Conservation (phyloP, 2,888 invertebrate genomes). For the Cremastinae sp. region DNA sequence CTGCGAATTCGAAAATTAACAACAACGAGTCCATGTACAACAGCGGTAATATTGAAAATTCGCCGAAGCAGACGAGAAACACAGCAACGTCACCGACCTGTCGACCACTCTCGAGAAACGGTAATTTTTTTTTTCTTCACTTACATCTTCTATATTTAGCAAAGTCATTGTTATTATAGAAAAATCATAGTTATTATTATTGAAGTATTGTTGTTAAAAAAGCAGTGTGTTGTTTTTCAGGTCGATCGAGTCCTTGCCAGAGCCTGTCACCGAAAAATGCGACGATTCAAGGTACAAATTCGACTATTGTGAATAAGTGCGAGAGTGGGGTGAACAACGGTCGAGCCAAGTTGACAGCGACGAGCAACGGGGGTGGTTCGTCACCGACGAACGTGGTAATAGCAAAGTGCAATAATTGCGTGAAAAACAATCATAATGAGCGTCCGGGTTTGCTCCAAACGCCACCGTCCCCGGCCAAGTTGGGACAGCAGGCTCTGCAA, state of each 20-base stretch:
- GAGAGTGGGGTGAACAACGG: slow-evolving; percentile 65
- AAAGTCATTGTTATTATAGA: no score
- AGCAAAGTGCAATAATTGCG: slow-evolving; percentile 77
- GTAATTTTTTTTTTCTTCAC: no score
- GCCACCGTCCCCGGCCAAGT: slow-evolving; percentile 77
- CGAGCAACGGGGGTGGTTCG: slow-evolving; percentile 55
- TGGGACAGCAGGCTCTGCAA: slow-evolving; percentile 70
- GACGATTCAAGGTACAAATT: slow-evolving; percentile 64
- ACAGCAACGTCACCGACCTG: slow-evolving; percentile 77
- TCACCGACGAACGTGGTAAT: slow-evolving; percentile 69
- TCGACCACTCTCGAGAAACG: slow-evolving; percentile 75
- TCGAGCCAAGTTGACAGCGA: slow-evolving; percentile 65
- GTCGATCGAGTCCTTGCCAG: slow-evolving; percentile 77
- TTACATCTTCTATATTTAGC: no score
- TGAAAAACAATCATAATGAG: slow-evolving; percentile 75
- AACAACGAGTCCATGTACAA: slow-evolving; percentile 78
- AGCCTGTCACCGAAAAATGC: slow-evolving; percentile 73
- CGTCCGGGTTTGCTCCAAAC: slow-evolving; percentile 76
- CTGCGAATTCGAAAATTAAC: slow-evolving; percentile 68
- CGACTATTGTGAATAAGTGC: slow-evolving; percentile 66
- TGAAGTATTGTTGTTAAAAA: background rate
- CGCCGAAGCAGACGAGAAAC: slow-evolving; percentile 76
- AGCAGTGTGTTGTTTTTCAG: slow-evolving; percentile 60
- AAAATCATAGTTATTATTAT: no score
- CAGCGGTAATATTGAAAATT: slow-evolving; percentile 74